These are phyloP conservation scores for Otocyon megalotis DNA, from an alignment of 2,113 vertebrate genomes.

Conservation along the genomic window DNA sequence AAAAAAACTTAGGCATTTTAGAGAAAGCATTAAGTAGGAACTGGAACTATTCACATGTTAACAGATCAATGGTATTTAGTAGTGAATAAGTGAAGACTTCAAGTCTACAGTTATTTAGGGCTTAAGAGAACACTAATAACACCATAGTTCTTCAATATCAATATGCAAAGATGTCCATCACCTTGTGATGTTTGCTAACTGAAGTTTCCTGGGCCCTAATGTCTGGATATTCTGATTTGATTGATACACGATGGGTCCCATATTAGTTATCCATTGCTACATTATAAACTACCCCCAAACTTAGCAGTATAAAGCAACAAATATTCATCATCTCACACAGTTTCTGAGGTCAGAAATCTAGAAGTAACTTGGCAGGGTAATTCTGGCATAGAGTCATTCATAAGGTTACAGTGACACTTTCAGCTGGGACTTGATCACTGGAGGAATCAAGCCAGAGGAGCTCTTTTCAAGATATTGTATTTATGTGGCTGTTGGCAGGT, in stretches of 20 bases:
- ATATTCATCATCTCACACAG: not conserved
- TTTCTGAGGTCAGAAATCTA: constrained; percentile 3
- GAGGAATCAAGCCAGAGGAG: not conserved
- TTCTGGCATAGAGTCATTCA: not conserved
- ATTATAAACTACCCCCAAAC: not conserved
- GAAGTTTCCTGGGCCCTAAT: not conserved
- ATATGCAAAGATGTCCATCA: not conserved
- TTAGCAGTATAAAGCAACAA: not conserved
- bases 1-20: not conserved
- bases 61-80: not conserved
- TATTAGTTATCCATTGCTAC: not conserved
- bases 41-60: not conserved
- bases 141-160: not conserved
- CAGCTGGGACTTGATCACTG: not conserved
- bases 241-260: not conserved
- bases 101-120: not conserved
- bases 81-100: not conserved
- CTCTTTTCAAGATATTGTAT: not conserved
- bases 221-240: not conserved
- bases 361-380: not conserved
- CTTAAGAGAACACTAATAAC: not conserved
- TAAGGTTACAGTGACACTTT: not conserved
- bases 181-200: not conserved
- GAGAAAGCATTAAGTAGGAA: not conserved
- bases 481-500: not conserved